Conservation (phyloP, 2,888 invertebrate genomes). For the Erannis defoliaria region DNA sequence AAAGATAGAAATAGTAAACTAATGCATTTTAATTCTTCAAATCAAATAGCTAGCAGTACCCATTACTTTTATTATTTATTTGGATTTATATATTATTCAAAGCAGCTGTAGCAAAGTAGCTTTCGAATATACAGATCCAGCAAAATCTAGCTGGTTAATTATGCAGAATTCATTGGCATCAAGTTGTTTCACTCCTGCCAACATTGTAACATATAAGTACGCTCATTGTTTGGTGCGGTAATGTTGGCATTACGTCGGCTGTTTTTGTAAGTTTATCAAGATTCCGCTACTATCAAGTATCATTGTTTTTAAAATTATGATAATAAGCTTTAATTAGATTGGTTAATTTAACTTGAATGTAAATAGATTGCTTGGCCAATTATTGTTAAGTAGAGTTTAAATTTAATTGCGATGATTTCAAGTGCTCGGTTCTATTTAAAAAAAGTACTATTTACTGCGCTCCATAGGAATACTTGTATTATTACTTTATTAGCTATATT, state of each 20-base stretch:
- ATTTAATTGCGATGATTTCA: neutral
- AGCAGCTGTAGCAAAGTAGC: too few relatives aligned
- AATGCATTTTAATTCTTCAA: too few relatives aligned
- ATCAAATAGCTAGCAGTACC: too few relatives aligned
- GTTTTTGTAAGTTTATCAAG: slow-evolving; percentile 32
- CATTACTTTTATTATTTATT: too few relatives aligned
- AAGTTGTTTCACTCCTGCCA: slow-evolving; percentile 9
- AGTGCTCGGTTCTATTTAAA: neutral
- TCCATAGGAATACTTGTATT: too few relatives aligned
- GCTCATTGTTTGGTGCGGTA: slow-evolving; percentile 35
- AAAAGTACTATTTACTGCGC: too few relatives aligned
- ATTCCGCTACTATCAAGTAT: slow-evolving; percentile 22
- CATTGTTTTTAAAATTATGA: slow-evolving; percentile 23
- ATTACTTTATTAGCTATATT: too few relatives aligned
- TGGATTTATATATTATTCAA: too few relatives aligned
- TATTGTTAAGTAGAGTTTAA: neutral
- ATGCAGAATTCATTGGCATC: slow-evolving; percentile 21
- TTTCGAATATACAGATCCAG: too few relatives aligned
- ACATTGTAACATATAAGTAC: slow-evolving; percentile 26
- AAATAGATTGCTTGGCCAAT: neutral
- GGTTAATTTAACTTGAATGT: slow-evolving; percentile 5
- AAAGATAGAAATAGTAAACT: too few relatives aligned
- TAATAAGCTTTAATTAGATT: slow-evolving; percentile 25
- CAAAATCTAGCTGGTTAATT: too few relatives aligned
- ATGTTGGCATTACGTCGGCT: slow-evolving; percentile 27